Base-by-base conservation (phyloP, 2,797 vertebrate genomes). In the Morus bassanus region DNA sequence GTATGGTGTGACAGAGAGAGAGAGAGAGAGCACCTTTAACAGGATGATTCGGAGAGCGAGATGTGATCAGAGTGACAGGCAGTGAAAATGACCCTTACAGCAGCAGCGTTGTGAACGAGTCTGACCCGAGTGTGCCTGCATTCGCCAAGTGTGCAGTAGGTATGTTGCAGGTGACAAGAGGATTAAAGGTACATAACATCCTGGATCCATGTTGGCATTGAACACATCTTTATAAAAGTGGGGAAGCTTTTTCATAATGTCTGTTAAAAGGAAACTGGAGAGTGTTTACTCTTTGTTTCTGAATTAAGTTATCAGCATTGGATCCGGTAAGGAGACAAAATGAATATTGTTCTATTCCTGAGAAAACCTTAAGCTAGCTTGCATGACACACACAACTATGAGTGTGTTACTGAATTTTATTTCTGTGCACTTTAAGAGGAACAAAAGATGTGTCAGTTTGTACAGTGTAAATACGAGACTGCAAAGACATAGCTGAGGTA, bases 61-160 rank as follows among this genome's bases (percentile, higher is more conserved):
- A 41, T 17, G 22, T 15, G 76, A 24, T 73, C 51, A 28, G 72
- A 59, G 84, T 0, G 2, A 28, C 59, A 63, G 67, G 46, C 80
- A 48, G 54, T 25, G 54, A 72, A 31, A 69, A 35, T 25, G 25
- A 53, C 31, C 39, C 0, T 0, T 10, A 1, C 0, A 0, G 35
- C 53, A 60, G 57, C 45, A 81, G 79, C 2, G 1, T 5, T 59
- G 53, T 45, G 84, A 53, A 25, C 46, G 51, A 59, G 51, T 22
- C 19, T 37, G 41, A 69, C 13, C 39, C 1, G 9, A 54, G 54
- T 0, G 0, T 24, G 53, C 24, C 15, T 18, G 24, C 2, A 0
- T 68, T 78, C 86, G 72, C 64, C 11, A 31, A 14, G 46, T 13
- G 35, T 91, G 59, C 41, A 30, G 54, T 27, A 43, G 30, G 35